Base-by-base conservation (phyloP, 2,113 vertebrate species). In the Okapia johnstoni region DNA sequence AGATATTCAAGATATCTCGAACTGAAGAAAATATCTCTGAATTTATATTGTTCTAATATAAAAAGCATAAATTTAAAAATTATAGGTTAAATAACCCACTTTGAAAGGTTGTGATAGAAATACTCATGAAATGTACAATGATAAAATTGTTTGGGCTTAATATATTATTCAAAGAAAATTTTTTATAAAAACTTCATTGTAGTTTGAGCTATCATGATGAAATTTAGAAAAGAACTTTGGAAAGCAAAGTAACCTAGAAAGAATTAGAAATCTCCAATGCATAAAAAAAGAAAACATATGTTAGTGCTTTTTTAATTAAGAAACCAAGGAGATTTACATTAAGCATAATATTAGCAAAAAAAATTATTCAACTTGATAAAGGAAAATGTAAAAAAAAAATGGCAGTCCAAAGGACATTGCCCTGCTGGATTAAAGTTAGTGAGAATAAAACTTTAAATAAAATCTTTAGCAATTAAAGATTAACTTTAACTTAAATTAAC, bases 391-490 rank as follows among this genome's bases (percentile, higher is more conserved):
- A 95, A 96, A 23, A 12, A 23, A 12, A 13, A 58, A 11, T 61
- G 46, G 70, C 7, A 86, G 25, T 58, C 28, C 52, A 77, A 96
- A 92, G n/a, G 48, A 11, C 58, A 89, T 81, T 89, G 48, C 40
- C 40, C 48, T 83, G 12, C 70, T 83, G 25, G 8, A 61, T 89
- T 92, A 94, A 89, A 92, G 93, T 88, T 66, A 85, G 17, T 88
- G 48, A 93, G 66, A 93, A 79, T 70, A 70, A 70, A 70, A 70
- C 4, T 70, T 70, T 36, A 70, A 70, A 70, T 91, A 93, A 95
- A 97, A 80, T 40, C 70, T 89, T 63, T 58, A 95, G 43, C 40
- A 88, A 33, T 84, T 95, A 89, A 91, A 63, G n/a, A n/a, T n/a
- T n/a, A n/a, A n/a, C n/a, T n/a, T n/a, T n/a, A n/a, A n/a, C n/a